phyloP scores from a whole-genome alignment of 37 sponge, comb jelly and placozoan genomes.

The Chondrosia reniformis region DNA sequence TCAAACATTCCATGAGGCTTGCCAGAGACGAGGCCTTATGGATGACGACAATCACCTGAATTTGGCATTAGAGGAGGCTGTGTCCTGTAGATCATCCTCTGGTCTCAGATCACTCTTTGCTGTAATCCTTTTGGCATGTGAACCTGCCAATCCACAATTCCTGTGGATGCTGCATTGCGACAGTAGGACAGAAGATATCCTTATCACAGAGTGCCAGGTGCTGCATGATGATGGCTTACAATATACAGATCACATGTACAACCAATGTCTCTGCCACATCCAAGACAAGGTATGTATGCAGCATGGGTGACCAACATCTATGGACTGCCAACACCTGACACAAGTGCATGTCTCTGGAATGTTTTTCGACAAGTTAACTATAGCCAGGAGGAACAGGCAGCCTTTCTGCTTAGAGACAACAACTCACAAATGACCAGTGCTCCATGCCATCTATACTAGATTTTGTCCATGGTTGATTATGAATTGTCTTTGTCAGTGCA shows the following conservation, averaged over 20 bases:
- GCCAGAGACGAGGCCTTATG: slow-evolving; percentile 36
- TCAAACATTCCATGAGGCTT: slow-evolving; percentile 39
- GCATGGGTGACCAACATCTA: slow-evolving; percentile 13
- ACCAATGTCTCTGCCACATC: slow-evolving; percentile 1
- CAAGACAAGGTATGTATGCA: slow-evolving; percentile 25
- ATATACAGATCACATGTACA: slow-evolving; percentile 20
- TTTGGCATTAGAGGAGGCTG: slow-evolving; percentile 39
- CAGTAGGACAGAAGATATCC: slow-evolving; percentile 35
- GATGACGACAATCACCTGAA: slow-evolving; percentile 45
- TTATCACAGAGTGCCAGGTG: neutral
- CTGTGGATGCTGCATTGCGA: slow-evolving; percentile 17
- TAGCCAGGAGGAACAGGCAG: neutral
- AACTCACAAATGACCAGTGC: neutral
- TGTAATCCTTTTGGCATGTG: slow-evolving; percentile 14
- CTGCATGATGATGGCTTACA: neutral
- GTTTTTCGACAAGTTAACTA: slow-evolving; percentile 2
- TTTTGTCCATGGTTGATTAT: too few species aligned
- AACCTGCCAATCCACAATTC: slow-evolving; percentile 17
- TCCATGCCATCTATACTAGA: too few species aligned
- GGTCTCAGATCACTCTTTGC: slow-evolving; percentile 37
- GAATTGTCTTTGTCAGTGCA: slow-evolving; percentile 27
- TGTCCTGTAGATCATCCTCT: neutral
- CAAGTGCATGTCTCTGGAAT: neutral
- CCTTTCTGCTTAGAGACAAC: neutral
- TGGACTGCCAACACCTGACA: slow-evolving; percentile 32